A percentile compares a stretch with the other conserved stretches of the same genome.
These are phyloP conservation scores for Glyptemys insculpta DNA, from an alignment of 2,797 vertebrate species.

Conservation along the genomic window DNA sequence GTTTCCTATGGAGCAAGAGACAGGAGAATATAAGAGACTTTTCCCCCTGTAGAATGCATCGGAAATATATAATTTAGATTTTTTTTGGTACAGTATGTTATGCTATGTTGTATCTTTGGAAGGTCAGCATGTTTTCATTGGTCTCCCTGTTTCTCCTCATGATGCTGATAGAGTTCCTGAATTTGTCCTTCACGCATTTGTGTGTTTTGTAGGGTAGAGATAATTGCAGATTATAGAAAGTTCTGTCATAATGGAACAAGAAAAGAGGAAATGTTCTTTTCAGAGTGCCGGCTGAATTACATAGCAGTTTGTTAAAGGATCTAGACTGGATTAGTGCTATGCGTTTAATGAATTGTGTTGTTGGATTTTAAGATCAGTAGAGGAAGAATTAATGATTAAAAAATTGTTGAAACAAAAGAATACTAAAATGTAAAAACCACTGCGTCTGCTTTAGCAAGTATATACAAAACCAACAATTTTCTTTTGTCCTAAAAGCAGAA, in stretches of 20 bases:
- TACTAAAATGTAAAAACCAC: neutral
- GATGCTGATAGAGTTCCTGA: neutral
- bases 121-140: neutral
- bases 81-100: neutral
- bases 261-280: neutral
- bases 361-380: neutral
- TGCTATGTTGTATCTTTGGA: slow-evolving; percentile 1
- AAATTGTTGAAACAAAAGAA: neutral
- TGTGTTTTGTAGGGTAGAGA: neutral
- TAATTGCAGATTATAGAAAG: neutral
- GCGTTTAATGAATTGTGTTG: neutral
- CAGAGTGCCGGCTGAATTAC: neutral
- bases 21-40: neutral
- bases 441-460: slow-evolving; percentile 28
- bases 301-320: neutral
- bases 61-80: neutral
- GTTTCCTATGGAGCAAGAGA: neutral
- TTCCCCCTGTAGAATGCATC: neutral
- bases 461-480: neutral
- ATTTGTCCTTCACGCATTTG: neutral
- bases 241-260: neutral
- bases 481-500: slow-evolving; percentile 36
- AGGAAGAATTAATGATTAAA: neutral
- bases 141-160: neutral
- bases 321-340: neutral